These are phyloP conservation scores for Orientallactaga sibirica DNA, from an alignment of 2,797 vertebrate genomes.

Conservation along the genomic window DNA sequence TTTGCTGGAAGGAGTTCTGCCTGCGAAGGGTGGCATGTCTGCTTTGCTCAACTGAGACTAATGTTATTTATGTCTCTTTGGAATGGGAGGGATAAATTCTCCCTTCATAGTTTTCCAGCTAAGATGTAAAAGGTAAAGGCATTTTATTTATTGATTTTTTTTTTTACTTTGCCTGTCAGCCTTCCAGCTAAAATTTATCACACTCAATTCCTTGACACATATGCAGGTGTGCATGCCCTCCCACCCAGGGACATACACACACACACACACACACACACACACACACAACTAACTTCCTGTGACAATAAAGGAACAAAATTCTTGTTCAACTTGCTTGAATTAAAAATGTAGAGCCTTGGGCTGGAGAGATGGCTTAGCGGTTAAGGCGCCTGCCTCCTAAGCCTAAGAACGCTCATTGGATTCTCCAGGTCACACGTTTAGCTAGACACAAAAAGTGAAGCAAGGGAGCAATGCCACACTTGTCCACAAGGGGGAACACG, in stretches of 20 bases:
- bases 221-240: background rate
- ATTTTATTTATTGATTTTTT: background rate
- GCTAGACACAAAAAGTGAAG: too few species aligned
- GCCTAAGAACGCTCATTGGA: too few species aligned
- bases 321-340: background rate
- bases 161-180: background rate
- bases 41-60: background rate
- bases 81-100: background rate
- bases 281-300: background rate
- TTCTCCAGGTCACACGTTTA: too few species aligned
- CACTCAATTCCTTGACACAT: background rate
- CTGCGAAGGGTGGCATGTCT: background rate
- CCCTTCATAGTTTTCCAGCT: background rate
- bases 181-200: background rate
- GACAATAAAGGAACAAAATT: background rate
- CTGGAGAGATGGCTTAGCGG: too few species aligned
- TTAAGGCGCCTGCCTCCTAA: too few species aligned
- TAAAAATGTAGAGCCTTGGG: constrained; percentile 3
- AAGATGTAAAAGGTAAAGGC: constrained; percentile 15
- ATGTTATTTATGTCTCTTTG: constrained; percentile 49
- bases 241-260: too few species aligned
- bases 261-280: background rate
- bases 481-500: too few species aligned
- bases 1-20: constrained; percentile 29
- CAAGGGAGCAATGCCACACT: too few species aligned